Evolutionary conservation across 2,113 vertebrate genomes (phyloP).

Genomic region (Paracanthobrama guichenoti): DNA sequence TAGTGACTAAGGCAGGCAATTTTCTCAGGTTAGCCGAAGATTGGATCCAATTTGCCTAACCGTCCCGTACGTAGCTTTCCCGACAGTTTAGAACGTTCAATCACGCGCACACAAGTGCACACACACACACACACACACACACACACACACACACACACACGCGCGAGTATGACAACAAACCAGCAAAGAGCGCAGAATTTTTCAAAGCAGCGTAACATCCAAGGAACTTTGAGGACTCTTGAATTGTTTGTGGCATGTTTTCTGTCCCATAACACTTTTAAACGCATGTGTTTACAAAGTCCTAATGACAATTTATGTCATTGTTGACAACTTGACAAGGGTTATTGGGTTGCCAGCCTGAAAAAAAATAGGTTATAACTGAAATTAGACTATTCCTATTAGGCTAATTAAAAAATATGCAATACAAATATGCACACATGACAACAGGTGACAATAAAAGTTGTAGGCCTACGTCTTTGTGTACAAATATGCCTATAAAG

Average conservation of each 20-base stretch:
- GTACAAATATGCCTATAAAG: no score
- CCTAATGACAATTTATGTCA: neutral
- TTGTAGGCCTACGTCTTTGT: no score
- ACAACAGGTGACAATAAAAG: no score
- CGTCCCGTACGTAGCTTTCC: neutral
- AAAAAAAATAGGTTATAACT: neutral
- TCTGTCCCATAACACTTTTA: neutral
- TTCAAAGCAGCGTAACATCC: neutral
- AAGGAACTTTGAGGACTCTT: neutral
- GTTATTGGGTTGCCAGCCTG: neutral
- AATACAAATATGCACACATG: no score
- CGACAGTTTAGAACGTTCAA: neutral
- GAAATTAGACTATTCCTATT: neutral
- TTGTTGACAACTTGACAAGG: neutral
- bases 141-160: neutral
- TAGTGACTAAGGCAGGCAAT: neutral
- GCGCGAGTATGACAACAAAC: neutral
- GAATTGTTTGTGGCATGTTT: neutral
- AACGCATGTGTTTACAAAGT: neutral
- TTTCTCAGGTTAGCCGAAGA: neutral
- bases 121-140: neutral
- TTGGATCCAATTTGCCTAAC: conserved; percentile 31
- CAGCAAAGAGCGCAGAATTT: neutral
- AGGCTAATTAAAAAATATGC: neutral
- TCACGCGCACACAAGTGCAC: neutral